Evolutionary conservation across 2,888 invertebrate species (phyloP).

Genomic region (Apodemia mormo): DNA sequence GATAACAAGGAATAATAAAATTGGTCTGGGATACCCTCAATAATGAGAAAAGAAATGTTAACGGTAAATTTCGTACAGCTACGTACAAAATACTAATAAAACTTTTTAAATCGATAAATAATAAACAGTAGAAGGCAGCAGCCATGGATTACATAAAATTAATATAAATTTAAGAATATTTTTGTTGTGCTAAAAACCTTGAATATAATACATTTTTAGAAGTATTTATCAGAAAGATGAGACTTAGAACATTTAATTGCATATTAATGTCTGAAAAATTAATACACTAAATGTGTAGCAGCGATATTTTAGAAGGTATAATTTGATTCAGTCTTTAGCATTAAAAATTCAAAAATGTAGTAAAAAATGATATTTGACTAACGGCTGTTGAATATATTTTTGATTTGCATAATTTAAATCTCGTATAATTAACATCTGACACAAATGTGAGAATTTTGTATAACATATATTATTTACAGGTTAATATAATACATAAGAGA

Average conservation of each 20-base stretch:
- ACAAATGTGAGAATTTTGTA: constrained; percentile 32
- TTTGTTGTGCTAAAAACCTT: not conserved
- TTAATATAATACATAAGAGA: constrained; percentile 54
- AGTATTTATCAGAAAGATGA: not conserved
- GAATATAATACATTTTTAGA: too few species aligned
- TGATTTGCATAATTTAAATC: constrained; percentile 26
- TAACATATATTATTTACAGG: constrained; percentile 43
- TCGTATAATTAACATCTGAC: constrained; percentile 36
- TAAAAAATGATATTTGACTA: not conserved
- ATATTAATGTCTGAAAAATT: too few species aligned
- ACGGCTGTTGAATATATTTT: not conserved
- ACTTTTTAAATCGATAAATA: not conserved
- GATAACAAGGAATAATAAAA: not conserved
- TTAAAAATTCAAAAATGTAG: not conserved
- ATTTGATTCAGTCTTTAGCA: constrained; percentile 11
- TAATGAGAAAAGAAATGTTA: not conserved
- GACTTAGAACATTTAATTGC: not conserved
- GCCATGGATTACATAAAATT: not conserved
- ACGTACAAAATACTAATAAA: not conserved
- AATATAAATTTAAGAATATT: not conserved
- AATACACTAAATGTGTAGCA: not conserved
- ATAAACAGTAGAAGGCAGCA: not conserved
- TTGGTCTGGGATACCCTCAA: not conserved
- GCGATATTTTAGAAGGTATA: not conserved
- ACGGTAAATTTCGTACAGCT: not conserved